Base-by-base conservation (phyloP, 2,113 vertebrate genomes). In the Notiomystis cincta region DNA sequence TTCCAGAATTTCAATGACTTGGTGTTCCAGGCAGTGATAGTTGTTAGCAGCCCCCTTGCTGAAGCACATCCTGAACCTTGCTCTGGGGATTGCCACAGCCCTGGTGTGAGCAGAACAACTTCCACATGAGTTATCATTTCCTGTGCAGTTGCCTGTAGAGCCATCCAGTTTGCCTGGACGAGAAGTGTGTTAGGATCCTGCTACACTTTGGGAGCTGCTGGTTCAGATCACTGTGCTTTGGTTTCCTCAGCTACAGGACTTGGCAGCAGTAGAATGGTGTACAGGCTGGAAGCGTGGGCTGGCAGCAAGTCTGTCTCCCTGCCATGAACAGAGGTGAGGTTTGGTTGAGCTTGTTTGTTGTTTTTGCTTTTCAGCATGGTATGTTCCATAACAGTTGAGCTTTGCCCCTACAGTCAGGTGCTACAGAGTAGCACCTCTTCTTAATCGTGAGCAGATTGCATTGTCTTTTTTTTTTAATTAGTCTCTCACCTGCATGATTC, bases 231-330 rank as follows among this genome's bases (percentile, higher is more conserved):
- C 35, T 66, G 37, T 83, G 64, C 56, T 87, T 62, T 85, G 73
- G 38, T 89, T 94, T 96, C 80, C 80, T 83, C 82, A 72, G 76
- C 82, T 89, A 0, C 82, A 27, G 85, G 7, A 13, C 82, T 82
- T 86, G 83, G 87, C 81, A 90, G 82, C 84, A 71, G 51, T 20
- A 35, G 54, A 20, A 20, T 12, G 54, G 69, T 8, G 13, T 9
- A 18, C n/a, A 61, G 86, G 40, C 86, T 93, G 86, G 40, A 62
- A 22, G 79, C 2, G 8, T 93, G 80, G 93, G 91, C 53, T 80
- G 18, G 24, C 86, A 83, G 76, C 0, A 1, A 65, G 83, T 80
- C 93, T 89, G 70, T 60, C 64, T 44, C 14, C 1, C 15, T 71
- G 82, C 71, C 0, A 1, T 19, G 7, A 86, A 7, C 50, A 69